phyloP scores from a whole-genome alignment of 1,140 invertebrate genomes.

The Limonius californicus region DNA sequence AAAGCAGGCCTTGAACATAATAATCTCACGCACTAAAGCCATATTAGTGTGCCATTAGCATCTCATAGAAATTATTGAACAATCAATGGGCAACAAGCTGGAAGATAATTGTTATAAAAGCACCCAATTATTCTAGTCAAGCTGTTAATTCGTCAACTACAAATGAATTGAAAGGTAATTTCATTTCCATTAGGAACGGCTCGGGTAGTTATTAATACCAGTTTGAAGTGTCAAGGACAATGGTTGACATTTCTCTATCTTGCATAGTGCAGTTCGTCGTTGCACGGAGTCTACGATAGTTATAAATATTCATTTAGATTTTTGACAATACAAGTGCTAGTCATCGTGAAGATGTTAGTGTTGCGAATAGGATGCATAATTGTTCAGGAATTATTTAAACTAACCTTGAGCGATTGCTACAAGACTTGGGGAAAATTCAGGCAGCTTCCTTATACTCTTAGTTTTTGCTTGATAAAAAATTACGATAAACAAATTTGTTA shows the following conservation, averaged over 20 bases:
- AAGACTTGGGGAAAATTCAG: no score
- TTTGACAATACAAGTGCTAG: no score
- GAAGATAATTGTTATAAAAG: conserved; percentile 17
- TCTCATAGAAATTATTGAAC: background rate
- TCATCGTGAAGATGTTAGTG: no score
- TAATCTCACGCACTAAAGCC: conserved; percentile 8
- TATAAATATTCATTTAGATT: no score
- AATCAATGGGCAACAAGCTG: conserved; percentile 3
- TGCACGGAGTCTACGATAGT: no score
- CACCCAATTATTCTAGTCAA: conserved; percentile 19
- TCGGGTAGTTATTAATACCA: conserved; percentile 22
- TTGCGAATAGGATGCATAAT: no score
- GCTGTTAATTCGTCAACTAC: conserved; percentile 15
- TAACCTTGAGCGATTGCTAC: no score
- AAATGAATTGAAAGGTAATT: conserved; percentile 24
- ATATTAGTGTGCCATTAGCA: conserved; percentile 14
- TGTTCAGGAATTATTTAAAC: no score
- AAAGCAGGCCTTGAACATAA: conserved; percentile 12
- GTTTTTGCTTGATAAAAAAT: no score
- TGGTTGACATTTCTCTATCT: conserved; percentile 21
- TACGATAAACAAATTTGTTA: no score
- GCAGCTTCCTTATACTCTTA: no score
- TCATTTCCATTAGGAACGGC: conserved; percentile 19
- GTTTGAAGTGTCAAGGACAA: conserved; percentile 28
- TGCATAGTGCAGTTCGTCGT: no score